Conservation (phyloP, 2,888 invertebrate species). For the Crocallis elinguaria region DNA sequence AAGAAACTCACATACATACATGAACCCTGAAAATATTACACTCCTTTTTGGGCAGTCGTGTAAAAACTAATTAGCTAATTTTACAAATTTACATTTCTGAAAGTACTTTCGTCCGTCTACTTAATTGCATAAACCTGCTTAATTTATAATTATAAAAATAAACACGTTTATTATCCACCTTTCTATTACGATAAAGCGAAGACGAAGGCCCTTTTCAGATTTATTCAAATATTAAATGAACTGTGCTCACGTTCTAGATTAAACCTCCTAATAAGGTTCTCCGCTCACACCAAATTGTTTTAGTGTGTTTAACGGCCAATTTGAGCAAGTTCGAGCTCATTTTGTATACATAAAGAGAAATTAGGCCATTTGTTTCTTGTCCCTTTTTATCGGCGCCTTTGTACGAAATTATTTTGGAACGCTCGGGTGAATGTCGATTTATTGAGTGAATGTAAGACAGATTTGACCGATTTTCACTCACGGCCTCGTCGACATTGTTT, state of each 20-base stretch:
- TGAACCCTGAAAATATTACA: too few species aligned
- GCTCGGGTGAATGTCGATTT: conserved; percentile 46
- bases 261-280: conserved; percentile 70
- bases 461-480: conserved; percentile 43
- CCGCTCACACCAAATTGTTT: conserved; percentile 69
- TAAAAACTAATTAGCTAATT: too few species aligned
- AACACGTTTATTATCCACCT: conserved; percentile 9
- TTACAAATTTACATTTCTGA: too few species aligned
- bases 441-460: conserved; percentile 46
- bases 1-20: too few species aligned
- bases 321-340: conserved; percentile 68
- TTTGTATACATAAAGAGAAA: conserved; percentile 73
- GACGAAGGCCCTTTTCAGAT: conserved; percentile 48
- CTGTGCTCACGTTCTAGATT: conserved; percentile 61
- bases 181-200: conserved; percentile 35
- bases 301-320: conserved; percentile 73
- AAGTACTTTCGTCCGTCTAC: too few species aligned
- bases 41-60: too few species aligned
- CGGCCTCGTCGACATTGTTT: conserved; percentile 30
- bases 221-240: conserved; percentile 66
- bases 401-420: conserved; percentile 54
- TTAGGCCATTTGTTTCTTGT: conserved; percentile 73
- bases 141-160: too few species aligned
- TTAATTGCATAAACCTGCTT: too few species aligned
- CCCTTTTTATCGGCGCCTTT: conserved; percentile 60